phyloP scores from a whole-genome alignment of 2,113 vertebrate genomes.

The Ramphastos sulfuratus region DNA sequence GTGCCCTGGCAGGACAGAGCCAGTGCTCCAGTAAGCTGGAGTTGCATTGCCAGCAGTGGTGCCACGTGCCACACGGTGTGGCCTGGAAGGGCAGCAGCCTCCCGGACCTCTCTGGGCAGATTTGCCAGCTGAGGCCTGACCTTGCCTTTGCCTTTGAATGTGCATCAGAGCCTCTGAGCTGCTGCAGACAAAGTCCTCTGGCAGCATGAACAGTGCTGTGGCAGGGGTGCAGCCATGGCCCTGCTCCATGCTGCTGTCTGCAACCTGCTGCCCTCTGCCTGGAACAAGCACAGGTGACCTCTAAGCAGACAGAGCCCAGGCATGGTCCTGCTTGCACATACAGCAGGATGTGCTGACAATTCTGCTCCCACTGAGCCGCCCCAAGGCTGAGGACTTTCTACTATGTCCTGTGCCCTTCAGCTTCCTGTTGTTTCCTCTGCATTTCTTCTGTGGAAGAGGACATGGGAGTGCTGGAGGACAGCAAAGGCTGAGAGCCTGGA shows the following conservation, averaged over 20 bases:
- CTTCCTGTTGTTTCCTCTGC: background rate
- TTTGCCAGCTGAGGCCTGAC: background rate
- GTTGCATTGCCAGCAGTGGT: rapidly evolving
- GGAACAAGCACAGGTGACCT: background rate
- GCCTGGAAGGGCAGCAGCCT: background rate
- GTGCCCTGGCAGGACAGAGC: background rate
- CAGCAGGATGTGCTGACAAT: background rate
- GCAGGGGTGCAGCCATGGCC: background rate
- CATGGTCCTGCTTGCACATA: background rate
- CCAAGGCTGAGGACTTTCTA: background rate
- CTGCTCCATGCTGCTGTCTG: background rate
- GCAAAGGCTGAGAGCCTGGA: too few species aligned
- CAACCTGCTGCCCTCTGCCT: background rate
- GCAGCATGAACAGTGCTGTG: background rate
- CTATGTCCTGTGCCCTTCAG: background rate
- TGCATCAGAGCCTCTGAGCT: background rate
- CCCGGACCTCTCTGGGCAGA: background rate
- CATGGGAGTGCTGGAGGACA: background rate
- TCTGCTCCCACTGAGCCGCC: background rate
- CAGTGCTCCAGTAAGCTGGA: background rate
- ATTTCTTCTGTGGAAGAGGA: background rate
- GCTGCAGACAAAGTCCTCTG: background rate
- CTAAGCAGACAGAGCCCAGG: background rate
- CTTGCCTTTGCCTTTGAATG: background rate
- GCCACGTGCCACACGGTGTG: rapidly evolving